A percentile compares a stretch with the other conserved stretches of the same genome.
Evolutionary conservation across 1,140 invertebrate species (phyloP).

Genomic region (Galendromus occidentalis): DNA sequence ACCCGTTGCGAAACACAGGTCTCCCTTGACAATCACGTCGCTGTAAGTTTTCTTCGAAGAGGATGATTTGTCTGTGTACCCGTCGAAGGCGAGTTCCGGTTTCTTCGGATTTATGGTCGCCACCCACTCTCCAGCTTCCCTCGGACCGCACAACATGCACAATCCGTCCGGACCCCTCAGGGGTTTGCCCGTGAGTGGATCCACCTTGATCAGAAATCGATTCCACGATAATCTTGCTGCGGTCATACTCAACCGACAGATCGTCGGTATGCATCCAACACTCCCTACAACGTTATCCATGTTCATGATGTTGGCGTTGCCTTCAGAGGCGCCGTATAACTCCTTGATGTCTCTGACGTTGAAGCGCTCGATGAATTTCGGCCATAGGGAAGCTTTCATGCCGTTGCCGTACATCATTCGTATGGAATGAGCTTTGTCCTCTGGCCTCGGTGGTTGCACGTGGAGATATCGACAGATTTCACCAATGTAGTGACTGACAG

Average conservation of each 20-base stretch:
- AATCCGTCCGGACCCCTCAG: constrained; percentile 28
- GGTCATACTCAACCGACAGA: constrained; percentile 35
- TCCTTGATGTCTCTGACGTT: constrained; percentile 32
- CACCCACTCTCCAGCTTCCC: constrained; percentile 88
- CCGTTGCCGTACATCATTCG: constrained; percentile 37
- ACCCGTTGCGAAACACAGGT: constrained; percentile 75
- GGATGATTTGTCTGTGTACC: constrained; percentile 78
- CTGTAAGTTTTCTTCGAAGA: constrained; percentile 77
- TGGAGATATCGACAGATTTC: constrained; percentile 13
- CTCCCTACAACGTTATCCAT: constrained; percentile 68
- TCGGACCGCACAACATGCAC: constrained; percentile 31
- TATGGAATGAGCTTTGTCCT: constrained; percentile 18
- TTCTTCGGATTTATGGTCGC: constrained; percentile 52
- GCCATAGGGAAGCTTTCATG: constrained; percentile 36
- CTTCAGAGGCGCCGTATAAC: constrained; percentile 40
- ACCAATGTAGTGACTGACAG: constrained; percentile 30
- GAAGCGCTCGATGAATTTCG: constrained; percentile 35
- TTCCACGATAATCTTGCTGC: constrained; percentile 41
- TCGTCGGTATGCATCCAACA: constrained; percentile 76
- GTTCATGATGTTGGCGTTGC: constrained; percentile 52
- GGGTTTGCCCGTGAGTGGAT: constrained; percentile 28
- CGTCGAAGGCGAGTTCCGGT: constrained; percentile 26
- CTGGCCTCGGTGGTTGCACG: constrained; percentile 5
- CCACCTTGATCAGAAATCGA: constrained; percentile 42
- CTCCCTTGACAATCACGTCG: constrained; percentile 71